These are phyloP conservation scores for Rhegmatorhina hoffmannsi DNA, from an alignment of 2,113 vertebrate genomes.

Conservation along the genomic window DNA sequence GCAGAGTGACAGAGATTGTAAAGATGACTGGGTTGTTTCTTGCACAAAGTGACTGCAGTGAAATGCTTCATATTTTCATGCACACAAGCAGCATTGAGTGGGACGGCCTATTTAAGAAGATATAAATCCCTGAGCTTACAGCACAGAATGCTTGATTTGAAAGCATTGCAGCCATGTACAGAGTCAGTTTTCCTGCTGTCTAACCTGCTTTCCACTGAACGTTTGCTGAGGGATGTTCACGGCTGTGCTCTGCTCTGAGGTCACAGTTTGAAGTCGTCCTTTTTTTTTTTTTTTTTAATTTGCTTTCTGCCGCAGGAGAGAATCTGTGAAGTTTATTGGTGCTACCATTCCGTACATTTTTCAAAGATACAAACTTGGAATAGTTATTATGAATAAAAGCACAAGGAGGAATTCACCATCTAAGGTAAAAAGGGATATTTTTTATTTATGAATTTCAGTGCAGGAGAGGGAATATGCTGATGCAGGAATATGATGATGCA, in stretches of 20 bases:
- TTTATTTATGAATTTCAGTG: slow-evolving; percentile 44
- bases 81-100: slow-evolving; percentile 72
- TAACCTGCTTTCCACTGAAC: slow-evolving; percentile 72
- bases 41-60: slow-evolving; percentile 78
- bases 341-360: slow-evolving; percentile 20
- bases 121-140: slow-evolving; percentile 60
- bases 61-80: slow-evolving; percentile 76
- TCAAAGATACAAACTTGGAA: slow-evolving; percentile 54
- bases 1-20: slow-evolving; percentile 71
- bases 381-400: slow-evolving; percentile 54
- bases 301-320: slow-evolving; percentile 77
- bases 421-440: slow-evolving; percentile 68
- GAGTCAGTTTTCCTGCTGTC: slow-evolving; percentile 59
- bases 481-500: slow-evolving; percentile 45
- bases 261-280: slow-evolving; percentile 82
- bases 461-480: slow-evolving; percentile 55
- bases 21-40: slow-evolving; percentile 75
- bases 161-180: slow-evolving; percentile 61
- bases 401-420: slow-evolving; percentile 58
- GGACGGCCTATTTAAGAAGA: slow-evolving; percentile 71
- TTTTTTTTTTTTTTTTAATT: slow-evolving; percentile 75
- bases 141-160: slow-evolving; percentile 74
- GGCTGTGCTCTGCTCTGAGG: slow-evolving; percentile 78
- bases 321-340: slow-evolving; percentile 59
- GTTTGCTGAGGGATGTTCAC: slow-evolving; percentile 71